A percentile compares a stretch with the other conserved stretches of the same genome.
Evolutionary conservation across 2,113 vertebrate genomes (phyloP).

Genomic region (Irena cyanogastra): DNA sequence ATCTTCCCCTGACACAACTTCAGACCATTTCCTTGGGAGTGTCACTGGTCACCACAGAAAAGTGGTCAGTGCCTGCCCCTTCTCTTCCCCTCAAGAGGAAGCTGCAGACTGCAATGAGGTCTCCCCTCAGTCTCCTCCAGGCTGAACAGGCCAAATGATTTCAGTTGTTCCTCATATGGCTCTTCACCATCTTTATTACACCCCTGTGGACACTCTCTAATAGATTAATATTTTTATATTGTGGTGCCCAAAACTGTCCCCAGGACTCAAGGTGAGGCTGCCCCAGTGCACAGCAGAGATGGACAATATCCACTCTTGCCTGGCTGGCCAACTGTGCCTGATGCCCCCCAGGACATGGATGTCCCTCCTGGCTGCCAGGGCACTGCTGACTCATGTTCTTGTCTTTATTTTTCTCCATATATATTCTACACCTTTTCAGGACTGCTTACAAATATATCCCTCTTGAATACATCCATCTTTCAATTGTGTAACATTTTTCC

Average conservation of each 20-base stretch:
- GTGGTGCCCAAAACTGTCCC: neutral
- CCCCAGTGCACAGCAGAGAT: neutral
- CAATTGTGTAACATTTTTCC: neutral
- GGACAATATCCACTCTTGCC: neutral
- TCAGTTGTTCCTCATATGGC: accelerated
- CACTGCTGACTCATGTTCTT: neutral
- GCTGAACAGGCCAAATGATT: neutral
- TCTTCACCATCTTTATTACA: neutral
- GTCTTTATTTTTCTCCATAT: neutral
- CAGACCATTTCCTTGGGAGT: neutral
- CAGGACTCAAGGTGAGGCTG: neutral
- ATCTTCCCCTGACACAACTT: neutral
- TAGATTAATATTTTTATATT: neutral
- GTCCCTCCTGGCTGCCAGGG: neutral
- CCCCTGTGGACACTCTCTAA: neutral
- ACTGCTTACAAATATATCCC: neutral
- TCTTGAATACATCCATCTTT: neutral
- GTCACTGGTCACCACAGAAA: neutral
- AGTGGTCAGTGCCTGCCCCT: neutral
- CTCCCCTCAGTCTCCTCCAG: neutral
- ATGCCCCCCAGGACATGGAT: accelerated
- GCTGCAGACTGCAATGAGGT: neutral
- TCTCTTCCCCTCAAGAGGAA: neutral
- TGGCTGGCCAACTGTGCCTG: accelerated
- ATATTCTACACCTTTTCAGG: neutral